Conservation (phyloP, 2,797 vertebrate species). For the Spinibarbus caldwelli region DNA sequence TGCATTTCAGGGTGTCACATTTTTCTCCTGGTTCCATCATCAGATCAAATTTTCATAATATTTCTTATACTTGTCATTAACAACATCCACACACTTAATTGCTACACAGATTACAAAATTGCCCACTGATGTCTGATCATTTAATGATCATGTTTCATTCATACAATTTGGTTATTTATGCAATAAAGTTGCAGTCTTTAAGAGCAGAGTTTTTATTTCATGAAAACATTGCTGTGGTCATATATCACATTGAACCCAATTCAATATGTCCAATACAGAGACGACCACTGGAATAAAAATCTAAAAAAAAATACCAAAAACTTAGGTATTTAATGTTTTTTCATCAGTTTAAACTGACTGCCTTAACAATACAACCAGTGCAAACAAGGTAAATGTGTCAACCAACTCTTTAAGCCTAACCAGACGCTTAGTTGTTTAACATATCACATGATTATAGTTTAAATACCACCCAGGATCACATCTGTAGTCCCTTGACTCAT, state of each 20-base stretch:
- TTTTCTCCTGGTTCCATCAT: not conserved
- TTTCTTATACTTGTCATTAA: not conserved
- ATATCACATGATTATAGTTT: not conserved
- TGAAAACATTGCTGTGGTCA: not conserved
- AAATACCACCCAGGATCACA: not conserved
- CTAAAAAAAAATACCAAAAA: not conserved
- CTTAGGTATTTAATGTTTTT: not conserved
- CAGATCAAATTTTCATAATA: not conserved
- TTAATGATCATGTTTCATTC: not conserved
- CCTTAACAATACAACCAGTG: not conserved
- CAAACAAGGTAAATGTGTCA: not conserved
- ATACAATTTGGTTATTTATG: not conserved
- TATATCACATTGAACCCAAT: not conserved
- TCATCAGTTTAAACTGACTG: not conserved
- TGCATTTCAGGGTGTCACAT: not conserved
- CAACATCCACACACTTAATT: not conserved
- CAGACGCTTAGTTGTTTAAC: not conserved
- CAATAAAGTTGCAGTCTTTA: not conserved
- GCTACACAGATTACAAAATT: not conserved
- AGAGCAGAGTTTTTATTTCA: not conserved
- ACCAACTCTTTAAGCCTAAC: not conserved
- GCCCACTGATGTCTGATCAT: not conserved
- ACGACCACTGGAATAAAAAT: not conserved
- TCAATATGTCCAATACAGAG: not conserved
- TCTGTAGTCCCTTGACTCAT: conserved; percentile 21